Evolutionary conservation across 2,113 vertebrate genomes (phyloP), one percentile per base, ranked within the genome.

Genomic region (Coregonus clupeaformis): DNA sequence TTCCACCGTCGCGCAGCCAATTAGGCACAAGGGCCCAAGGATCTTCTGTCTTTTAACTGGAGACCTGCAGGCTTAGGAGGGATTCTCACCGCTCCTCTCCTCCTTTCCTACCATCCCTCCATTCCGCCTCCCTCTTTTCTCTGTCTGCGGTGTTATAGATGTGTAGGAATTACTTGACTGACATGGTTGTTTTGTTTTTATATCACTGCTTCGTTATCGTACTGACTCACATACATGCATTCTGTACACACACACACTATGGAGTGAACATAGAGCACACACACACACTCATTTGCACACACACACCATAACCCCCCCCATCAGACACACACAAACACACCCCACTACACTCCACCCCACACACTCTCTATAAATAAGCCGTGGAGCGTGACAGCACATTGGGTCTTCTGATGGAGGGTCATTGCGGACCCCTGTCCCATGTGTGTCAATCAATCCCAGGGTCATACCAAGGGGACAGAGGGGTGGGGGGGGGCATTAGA

Each of bases 1-100:
- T n/a, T n/a, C n/a, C n/a, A n/a, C 86, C 85, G 86, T 81, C 85
- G 85, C 80, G 83, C 88, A 79, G 82, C 79, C 90, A 91, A 90
- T 90, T 87, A 85, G 82, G 80, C 79, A 62, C 76, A 60, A 82
- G 78, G 70, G 79, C 79, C 70, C 80, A 77, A 76, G 77, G 81
- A 71, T 88, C 87, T 57, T 84, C 76, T 16, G 42, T 67, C 73
- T 77, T 72, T 84, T 73, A 69, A 52, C 45, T 49, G 25, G 22
- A 67, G 72, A 80, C 84, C 78, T 87, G 75, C 81, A 80, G 81
- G 85, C 57, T 84, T 80, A 78, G 73, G 72, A 86, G 83, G 87
- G 76, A 74, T 67, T 42, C 65, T 67, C 24, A 25, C 7, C 1
- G n/a, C 22, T 29, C 64, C 25, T 18, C 25, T 11, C 6, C 27